Evolutionary conservation across 2,888 invertebrate species (phyloP).

Genomic region (Disparrhopalites patrizii): DNA sequence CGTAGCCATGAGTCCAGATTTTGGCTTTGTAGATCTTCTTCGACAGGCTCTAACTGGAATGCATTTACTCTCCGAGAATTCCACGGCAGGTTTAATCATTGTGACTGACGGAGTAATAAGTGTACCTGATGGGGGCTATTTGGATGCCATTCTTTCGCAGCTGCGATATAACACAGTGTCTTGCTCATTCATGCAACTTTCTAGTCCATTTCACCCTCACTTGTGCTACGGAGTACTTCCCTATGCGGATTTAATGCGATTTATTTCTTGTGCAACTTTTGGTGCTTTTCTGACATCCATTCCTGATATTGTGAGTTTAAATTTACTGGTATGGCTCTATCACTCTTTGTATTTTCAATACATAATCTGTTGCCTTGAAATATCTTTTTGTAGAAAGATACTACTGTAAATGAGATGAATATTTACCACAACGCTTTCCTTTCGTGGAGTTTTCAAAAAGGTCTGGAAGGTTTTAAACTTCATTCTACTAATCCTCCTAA

Average conservation of each 20-base stretch:
- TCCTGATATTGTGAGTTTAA: conserved; percentile 53
- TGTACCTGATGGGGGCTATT: conserved; percentile 65
- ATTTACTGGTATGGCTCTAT: not conserved
- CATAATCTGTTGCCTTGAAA: not conserved
- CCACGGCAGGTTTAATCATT: conserved; percentile 68
- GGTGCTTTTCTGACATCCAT: conserved; percentile 64
- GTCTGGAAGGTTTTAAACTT: conserved; percentile 50
- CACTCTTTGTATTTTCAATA: not conserved
- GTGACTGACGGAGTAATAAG: conserved; percentile 68
- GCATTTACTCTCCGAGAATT: conserved; percentile 69
- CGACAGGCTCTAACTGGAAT: conserved; percentile 70
- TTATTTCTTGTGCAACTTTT: conserved; percentile 69
- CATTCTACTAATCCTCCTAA: conserved; percentile 45
- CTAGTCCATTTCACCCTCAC: conserved; percentile 63
- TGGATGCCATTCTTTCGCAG: conserved; percentile 68
- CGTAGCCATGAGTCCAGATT: conserved; percentile 62
- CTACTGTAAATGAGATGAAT: conserved; percentile 54
- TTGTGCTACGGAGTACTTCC: conserved; percentile 63
- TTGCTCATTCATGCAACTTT: conserved; percentile 71
- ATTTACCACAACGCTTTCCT: conserved; percentile 61
- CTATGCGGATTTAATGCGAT: conserved; percentile 69
- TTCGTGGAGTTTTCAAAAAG: conserved; percentile 60
- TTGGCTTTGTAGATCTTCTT: conserved; percentile 70
- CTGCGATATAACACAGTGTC: conserved; percentile 68
- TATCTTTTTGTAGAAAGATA: conserved; percentile 9